Evolutionary conservation across 1,140 invertebrate genomes (phyloP).

Genomic region (Elysia chlorotica): DNA sequence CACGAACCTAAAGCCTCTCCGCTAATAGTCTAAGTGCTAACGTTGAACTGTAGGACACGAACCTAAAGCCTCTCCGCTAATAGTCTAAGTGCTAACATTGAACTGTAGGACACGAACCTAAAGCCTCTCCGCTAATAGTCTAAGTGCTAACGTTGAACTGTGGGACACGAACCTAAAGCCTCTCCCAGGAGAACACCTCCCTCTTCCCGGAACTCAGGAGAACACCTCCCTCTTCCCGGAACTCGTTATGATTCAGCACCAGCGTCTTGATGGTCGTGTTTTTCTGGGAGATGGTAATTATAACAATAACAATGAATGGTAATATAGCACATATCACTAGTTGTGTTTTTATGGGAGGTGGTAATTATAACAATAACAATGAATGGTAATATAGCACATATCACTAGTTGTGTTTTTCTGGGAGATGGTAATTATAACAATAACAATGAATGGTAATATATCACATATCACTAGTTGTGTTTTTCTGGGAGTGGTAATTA

Average conservation of each 20-base stretch:
- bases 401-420: not conserved
- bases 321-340: not conserved
- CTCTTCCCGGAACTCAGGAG: not conserved
- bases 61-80: no score
- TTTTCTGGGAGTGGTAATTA: no score
- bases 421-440: not conserved
- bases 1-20: no score
- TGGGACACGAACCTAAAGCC: not conserved
- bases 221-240: conserved; percentile 8
- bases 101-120: no score
- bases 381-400: not conserved
- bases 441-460: not conserved
- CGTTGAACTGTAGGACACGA: no score
- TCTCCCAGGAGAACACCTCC: not conserved
- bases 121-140: no score
- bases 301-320: not conserved
- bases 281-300: conserved; percentile 3
- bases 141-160: no score
- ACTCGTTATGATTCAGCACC: conserved; percentile 13
- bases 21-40: no score
- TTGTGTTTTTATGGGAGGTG: not conserved
- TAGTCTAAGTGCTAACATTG: no score
- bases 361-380: not conserved
- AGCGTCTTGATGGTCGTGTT: conserved; percentile 1
- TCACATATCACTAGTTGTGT: not conserved